Conservation (phyloP, 1,140 invertebrate species). For the Thereuonema tuberculata region DNA sequence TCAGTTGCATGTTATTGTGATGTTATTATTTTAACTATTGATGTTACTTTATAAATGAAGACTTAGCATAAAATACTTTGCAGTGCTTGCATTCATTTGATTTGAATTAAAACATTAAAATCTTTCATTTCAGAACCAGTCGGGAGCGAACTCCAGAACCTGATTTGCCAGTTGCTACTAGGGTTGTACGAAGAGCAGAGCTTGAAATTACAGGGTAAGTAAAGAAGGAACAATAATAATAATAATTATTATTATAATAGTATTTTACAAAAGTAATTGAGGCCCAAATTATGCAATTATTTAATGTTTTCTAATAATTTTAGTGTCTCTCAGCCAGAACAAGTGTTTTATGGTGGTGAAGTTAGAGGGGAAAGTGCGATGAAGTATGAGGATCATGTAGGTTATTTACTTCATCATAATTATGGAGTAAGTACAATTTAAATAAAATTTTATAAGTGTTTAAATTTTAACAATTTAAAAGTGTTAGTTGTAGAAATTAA, state of each 20-base stretch:
- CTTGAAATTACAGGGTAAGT: constrained; percentile 60
- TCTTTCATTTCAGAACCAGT: constrained; percentile 19
- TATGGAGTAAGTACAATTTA: constrained; percentile 48
- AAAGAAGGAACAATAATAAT: too few relatives aligned
- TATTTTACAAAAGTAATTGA: too few relatives aligned
- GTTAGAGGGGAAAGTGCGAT: constrained; percentile 68
- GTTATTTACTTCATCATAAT: constrained; percentile 63
- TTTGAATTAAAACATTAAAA: too few relatives aligned
- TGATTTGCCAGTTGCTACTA: constrained; percentile 40
- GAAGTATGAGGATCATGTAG: constrained; percentile 67
- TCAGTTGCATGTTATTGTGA: too few relatives aligned
- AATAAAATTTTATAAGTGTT: neutral
- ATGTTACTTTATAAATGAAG: too few relatives aligned
- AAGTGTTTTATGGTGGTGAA: constrained; percentile 73
- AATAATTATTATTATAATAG: too few relatives aligned
- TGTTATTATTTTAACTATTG: too few relatives aligned
- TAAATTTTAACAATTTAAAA: neutral
- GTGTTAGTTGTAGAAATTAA: too few relatives aligned
- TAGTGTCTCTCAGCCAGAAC: constrained; percentile 52
- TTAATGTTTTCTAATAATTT: too few relatives aligned
- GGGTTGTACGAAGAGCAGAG: constrained; percentile 66
- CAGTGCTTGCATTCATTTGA: too few relatives aligned
- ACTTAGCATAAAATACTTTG: too few relatives aligned
- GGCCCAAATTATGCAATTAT: too few relatives aligned
- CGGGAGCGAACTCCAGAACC: constrained; percentile 28